Percentiles rank a stretch among this genome's conserved stretches.
Evolutionary conservation across 2,113 vertebrate genomes (phyloP).

Genomic region (Pontoporia blainvillei): DNA sequence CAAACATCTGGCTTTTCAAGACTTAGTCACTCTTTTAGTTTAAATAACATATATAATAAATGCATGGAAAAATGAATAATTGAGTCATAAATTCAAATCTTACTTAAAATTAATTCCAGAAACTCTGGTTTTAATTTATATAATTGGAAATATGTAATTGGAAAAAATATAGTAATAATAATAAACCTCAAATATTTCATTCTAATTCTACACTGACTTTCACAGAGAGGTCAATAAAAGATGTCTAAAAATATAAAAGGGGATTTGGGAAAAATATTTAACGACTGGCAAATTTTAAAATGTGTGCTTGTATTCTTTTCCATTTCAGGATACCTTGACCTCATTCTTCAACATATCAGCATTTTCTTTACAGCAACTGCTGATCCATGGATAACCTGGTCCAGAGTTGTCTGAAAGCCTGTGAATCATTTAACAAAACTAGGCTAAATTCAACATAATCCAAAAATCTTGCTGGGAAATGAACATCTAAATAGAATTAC

Average conservation of each 20-base stretch:
- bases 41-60: not conserved
- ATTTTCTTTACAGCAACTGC: slow-evolving; percentile 4
- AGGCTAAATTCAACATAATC: slow-evolving; percentile 19
- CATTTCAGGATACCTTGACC: slow-evolving; percentile 10
- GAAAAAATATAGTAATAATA: not conserved
- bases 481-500: slow-evolving; percentile 33
- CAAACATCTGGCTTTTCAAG: not conserved
- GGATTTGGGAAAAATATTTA: not conserved
- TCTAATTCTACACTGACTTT: not conserved
- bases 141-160: not conserved
- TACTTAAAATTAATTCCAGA: not conserved
- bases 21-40: not conserved
- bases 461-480: not conserved
- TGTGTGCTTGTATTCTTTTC: not conserved
- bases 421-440: slow-evolving; percentile 30
- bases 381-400: not conserved
- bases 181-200: slow-evolving; percentile 19
- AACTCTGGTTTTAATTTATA: not conserved
- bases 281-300: not conserved
- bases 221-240: not conserved
- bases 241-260: not conserved
- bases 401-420: not conserved
- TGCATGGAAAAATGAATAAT: not conserved
- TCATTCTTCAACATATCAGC: slow-evolving; percentile 21
- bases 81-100: not conserved